Conservation (phyloP, 2,888 invertebrate species). For the Crioceris asparagi region DNA sequence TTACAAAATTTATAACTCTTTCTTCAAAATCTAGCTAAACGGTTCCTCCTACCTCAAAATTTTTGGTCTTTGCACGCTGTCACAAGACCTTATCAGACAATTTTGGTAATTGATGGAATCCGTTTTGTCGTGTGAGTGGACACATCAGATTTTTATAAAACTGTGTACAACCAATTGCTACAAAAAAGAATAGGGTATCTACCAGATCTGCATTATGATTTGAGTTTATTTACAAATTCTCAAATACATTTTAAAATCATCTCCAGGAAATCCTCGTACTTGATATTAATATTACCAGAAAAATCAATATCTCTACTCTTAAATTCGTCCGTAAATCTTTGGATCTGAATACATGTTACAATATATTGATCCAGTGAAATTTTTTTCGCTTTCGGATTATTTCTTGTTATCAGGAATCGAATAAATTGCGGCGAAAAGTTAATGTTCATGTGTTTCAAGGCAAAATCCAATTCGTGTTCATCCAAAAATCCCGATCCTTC, state of each 20-base stretch:
- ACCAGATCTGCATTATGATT: too few relatives aligned
- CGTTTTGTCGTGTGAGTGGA: too few relatives aligned
- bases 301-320: slow-evolving; percentile 30
- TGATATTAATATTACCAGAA: slow-evolving; percentile 30
- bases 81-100: too few relatives aligned
- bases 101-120: too few relatives aligned
- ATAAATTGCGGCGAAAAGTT: slow-evolving; percentile 30
- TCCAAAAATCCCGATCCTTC: slow-evolving; percentile 28
- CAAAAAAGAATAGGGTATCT: too few relatives aligned
- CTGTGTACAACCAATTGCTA: too few relatives aligned
- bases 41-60: too few relatives aligned
- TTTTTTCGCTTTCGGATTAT: slow-evolving; percentile 25
- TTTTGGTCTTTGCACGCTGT: too few relatives aligned
- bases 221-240: slow-evolving; percentile 3
- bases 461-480: slow-evolving; percentile 28
- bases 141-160: too few relatives aligned
- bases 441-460: slow-evolving; percentile 30
- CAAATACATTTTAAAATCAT: slow-evolving; percentile 28
- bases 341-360: slow-evolving; percentile 36
- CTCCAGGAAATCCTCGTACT: slow-evolving; percentile 34
- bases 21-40: too few relatives aligned
- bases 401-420: slow-evolving; percentile 27
- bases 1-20: too few relatives aligned
- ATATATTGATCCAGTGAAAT: slow-evolving; percentile 34
- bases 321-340: slow-evolving; percentile 34